A percentile compares a stretch with the other conserved stretches of the same genome.
These are phyloP conservation scores for Paradisaea rubra DNA, from an alignment of 2,113 vertebrate species.

Conservation along the genomic window DNA sequence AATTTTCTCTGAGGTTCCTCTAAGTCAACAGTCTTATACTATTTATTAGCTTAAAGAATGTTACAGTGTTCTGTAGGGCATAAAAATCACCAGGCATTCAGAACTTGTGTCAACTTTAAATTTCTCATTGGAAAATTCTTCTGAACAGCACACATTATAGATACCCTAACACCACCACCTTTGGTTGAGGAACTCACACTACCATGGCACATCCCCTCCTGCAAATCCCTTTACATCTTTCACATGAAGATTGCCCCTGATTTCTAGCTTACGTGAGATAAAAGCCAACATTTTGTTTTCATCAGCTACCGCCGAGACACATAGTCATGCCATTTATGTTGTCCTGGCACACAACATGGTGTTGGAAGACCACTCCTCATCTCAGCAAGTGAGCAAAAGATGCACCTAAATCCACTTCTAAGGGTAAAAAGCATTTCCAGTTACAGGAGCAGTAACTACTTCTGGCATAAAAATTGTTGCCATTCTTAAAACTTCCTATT, in stretches of 20 bases:
- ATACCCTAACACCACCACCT: neutral
- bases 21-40: neutral
- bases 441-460: neutral
- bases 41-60: neutral
- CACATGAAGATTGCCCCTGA: neutral
- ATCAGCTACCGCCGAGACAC: neutral
- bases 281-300: neutral
- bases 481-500: neutral
- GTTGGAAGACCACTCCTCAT: neutral
- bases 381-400: neutral
- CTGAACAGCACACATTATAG: neutral
- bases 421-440: neutral
- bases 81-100: neutral
- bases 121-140: neutral
- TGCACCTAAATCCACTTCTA: neutral
- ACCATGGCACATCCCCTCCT: neutral
- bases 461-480: neutral
- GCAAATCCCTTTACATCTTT: neutral
- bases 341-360: neutral
- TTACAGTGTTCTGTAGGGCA: neutral
- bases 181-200: neutral
- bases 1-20: neutral
- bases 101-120: neutral
- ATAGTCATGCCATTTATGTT: neutral
- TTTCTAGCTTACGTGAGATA: neutral